Evolutionary conservation across 2,797 vertebrate species (phyloP).

Genomic region (Discoglossus pictus): DNA sequence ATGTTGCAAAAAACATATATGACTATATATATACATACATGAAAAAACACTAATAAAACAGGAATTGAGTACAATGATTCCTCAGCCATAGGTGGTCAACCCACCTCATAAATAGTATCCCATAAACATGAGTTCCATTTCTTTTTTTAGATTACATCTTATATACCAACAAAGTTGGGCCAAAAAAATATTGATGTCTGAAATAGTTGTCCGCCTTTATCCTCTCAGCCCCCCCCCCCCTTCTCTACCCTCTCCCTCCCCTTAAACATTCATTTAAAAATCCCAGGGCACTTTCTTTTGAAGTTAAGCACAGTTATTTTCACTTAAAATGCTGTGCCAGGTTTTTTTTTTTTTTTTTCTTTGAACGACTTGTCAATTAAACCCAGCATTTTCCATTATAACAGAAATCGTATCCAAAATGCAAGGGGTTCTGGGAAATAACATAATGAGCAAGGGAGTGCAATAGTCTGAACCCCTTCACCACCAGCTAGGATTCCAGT

Average conservation of each 20-base stretch:
- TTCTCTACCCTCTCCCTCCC: conserved; percentile 18
- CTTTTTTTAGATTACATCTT: conserved; percentile 20
- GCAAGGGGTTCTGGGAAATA: conserved; percentile 32
- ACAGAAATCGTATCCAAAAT: conserved; percentile 25
- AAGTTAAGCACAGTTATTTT: conserved; percentile 39
- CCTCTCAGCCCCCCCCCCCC: conserved; percentile 1
- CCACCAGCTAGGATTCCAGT: neutral
- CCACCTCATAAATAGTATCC: conserved; percentile 15
- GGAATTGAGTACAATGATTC: neutral
- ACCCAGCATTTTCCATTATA: conserved; percentile 42
- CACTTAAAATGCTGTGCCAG: conserved; percentile 34
- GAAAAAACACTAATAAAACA: conserved; percentile 2
- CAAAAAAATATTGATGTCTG: conserved; percentile 4
- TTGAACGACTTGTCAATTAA: conserved; percentile 39
- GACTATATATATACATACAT: conserved; percentile 1
- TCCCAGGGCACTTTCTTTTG: conserved; percentile 40
- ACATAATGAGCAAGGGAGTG: conserved; percentile 7
- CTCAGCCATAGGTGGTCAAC: conserved; percentile 14
- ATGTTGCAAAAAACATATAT: neutral
- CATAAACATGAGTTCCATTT: neutral
- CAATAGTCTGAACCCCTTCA: conserved; percentile 4
- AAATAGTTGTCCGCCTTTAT: conserved; percentile 7
- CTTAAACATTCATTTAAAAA: conserved; percentile 22
- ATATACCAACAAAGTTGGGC: conserved; percentile 1
- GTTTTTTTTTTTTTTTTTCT: conserved; percentile 24